Evolutionary conservation across 2,888 invertebrate genomes (phyloP).

Genomic region (Drosophila meridionalis): DNA sequence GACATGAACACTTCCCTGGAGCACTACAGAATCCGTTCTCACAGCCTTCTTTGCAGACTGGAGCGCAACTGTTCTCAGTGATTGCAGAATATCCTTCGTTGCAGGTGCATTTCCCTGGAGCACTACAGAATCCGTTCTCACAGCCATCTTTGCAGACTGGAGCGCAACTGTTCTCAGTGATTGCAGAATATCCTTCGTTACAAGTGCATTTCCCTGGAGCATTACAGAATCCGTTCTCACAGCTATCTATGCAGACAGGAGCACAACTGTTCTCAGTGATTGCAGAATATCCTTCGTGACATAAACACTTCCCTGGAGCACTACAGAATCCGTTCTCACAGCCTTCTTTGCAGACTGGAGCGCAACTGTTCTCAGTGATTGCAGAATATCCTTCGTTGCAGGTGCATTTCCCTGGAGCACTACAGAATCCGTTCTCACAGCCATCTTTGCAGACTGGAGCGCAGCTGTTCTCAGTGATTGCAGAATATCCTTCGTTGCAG

Average conservation of each 20-base stretch:
- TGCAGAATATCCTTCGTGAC: conserved; percentile 10
- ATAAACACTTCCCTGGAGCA: conserved; percentile 24
- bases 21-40: conserved; percentile 32
- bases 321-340: conserved; percentile 32
- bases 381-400: conserved; percentile 20
- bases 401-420: conserved; percentile 14
- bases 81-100: conserved; percentile 15
- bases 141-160: conserved; percentile 23
- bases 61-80: conserved; percentile 23
- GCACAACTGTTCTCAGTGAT: conserved; percentile 15
- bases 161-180: conserved; percentile 19
- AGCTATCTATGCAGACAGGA: conserved; percentile 18
- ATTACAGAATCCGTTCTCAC: conserved; percentile 26
- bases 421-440: conserved; percentile 35
- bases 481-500: conserved; percentile 26
- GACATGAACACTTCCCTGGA: neutral
- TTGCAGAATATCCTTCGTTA: conserved; percentile 13
- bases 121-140: conserved; percentile 23
- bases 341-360: conserved; percentile 11
- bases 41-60: conserved; percentile 20
- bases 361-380: conserved; percentile 29
- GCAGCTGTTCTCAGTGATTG: conserved; percentile 13
- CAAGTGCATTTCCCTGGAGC: conserved; percentile 24
- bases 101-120: conserved; percentile 20
- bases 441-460: conserved; percentile 11